Evolutionary conservation across 2,888 invertebrate species (phyloP), one percentile per base, ranked within the genome.

Genomic region (Iphiclides podalirius): DNA sequence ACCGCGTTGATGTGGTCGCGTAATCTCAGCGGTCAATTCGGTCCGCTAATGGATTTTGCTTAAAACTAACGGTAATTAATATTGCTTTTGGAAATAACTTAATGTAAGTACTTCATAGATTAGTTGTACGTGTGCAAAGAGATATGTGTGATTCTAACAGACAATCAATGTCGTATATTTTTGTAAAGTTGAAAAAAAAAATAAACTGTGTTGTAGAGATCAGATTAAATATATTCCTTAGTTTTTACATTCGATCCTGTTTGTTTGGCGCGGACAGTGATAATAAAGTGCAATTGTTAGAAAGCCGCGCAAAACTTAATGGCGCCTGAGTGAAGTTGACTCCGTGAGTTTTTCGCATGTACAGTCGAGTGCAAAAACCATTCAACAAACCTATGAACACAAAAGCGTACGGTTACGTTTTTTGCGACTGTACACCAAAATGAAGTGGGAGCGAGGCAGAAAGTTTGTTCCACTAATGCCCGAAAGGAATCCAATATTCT

Each of bases 51-150:
- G 44, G 37, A 47, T 36, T 48, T 54, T 36, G 53, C 57, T 60
- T 58, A 50, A n/a, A 49, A 55, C 33, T 57, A 54, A 59, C 39
- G 40, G 40, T 49, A 38, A 57, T 42, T n/a, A n/a, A 47, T 41
- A 61, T 31, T 51, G 62, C 60, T 62, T 64, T 49, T 56, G 55
- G 6, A 20, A 54, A 49, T 57, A 58, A 61, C 59, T 55, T 62
- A 64, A 60, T 38, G 11, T 60, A 61, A 44, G 57, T 64, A 67
- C 54, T 60, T 60, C 52, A 49, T 67, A 63, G 60, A 60, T 60
- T 59, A 63, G 64, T 61, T 56, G 57, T 57, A 59, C 49, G 53
- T 48, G 52, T 54, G 50, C 55, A 53, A 57, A 52, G 52, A 54
- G 55, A 31, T 31, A 31, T 31, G 56, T 58, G 53, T 31, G 53